Evolutionary conservation across 2,888 invertebrate species (phyloP).

Genomic region (Argyresthia goedartella): DNA sequence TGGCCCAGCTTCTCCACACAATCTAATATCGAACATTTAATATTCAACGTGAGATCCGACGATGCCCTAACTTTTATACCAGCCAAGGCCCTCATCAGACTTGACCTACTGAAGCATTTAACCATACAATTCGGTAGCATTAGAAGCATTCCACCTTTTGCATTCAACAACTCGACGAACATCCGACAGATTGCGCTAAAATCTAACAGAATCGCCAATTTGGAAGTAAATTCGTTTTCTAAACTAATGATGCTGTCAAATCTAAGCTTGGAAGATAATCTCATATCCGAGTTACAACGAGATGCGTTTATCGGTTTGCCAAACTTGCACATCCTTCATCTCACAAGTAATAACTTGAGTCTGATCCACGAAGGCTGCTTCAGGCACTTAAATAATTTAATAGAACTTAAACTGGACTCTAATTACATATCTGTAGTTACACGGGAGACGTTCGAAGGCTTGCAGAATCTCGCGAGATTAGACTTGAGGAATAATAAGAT

Average conservation of each 20-base stretch:
- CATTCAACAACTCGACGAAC: conserved; percentile 82
- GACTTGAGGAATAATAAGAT: conserved; percentile 82
- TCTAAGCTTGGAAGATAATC: conserved; percentile 81
- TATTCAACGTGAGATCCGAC: conserved; percentile 77
- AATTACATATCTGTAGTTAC: conserved; percentile 83
- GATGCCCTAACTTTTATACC: conserved; percentile 81
- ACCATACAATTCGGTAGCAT: conserved; percentile 82
- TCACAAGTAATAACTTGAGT: conserved; percentile 89
- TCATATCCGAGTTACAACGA: conserved; percentile 79
- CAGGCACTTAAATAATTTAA: conserved; percentile 77
- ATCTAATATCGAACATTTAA: conserved; percentile 75
- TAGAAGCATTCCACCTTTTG: conserved; percentile 76
- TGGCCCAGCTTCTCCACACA: conserved; percentile 83
- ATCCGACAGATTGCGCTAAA: conserved; percentile 77
- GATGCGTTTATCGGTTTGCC: conserved; percentile 83
- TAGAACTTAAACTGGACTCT: conserved; percentile 82
- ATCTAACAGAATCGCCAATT: conserved; percentile 76
- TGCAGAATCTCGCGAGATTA: conserved; percentile 78
- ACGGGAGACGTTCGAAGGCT: conserved; percentile 80
- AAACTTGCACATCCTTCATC: conserved; percentile 77
- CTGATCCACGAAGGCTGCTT: conserved; percentile 89
- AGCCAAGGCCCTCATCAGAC: conserved; percentile 75
- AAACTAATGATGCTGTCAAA: conserved; percentile 79
- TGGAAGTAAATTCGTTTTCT: conserved; percentile 79
- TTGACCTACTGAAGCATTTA: conserved; percentile 77